Evolutionary conservation across 2,888 invertebrate species (phyloP).

Genomic region (Isoperla grammatica): DNA sequence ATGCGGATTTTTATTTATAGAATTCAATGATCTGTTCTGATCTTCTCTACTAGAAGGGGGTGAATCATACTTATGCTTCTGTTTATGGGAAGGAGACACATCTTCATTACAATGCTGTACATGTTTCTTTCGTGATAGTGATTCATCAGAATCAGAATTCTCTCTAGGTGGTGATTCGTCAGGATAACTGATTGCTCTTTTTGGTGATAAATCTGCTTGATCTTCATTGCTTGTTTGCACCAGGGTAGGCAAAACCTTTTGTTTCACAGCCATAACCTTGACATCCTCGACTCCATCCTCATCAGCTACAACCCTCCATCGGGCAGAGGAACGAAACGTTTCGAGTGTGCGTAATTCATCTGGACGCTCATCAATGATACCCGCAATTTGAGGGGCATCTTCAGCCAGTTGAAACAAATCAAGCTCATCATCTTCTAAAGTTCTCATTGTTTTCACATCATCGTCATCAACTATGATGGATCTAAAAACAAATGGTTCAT

Average conservation of each 20-base stretch:
- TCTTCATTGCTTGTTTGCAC: slow-evolving; percentile 29
- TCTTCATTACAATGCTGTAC: background rate
- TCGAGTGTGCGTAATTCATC: slow-evolving; percentile 48
- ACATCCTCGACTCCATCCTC: slow-evolving; percentile 28
- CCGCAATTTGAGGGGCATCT: slow-evolving; percentile 86
- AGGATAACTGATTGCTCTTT: slow-evolving; percentile 30
- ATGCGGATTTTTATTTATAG: too few species aligned
- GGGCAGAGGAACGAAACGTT: slow-evolving; percentile 28
- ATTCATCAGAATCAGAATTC: slow-evolving; percentile 9
- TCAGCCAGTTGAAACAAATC: slow-evolving; percentile 69
- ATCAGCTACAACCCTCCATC: slow-evolving; percentile 30
- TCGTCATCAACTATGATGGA: slow-evolving; percentile 82
- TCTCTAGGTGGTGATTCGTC: slow-evolving; percentile 38
- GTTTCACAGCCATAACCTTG: slow-evolving; percentile 17
- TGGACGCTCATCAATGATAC: slow-evolving; percentile 77
- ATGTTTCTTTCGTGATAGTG: slow-evolving; percentile 14
- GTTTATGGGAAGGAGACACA: background rate
- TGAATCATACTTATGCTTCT: background rate
- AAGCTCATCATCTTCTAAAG: slow-evolving; percentile 57
- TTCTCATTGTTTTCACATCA: slow-evolving; percentile 55
- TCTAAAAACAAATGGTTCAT: slow-evolving; percentile 52
- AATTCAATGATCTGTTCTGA: too few species aligned
- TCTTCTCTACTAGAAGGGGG: too few species aligned
- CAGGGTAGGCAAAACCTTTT: background rate
- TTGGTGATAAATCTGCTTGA: slow-evolving; percentile 13